Evolutionary conservation across 2,797 vertebrate genomes (phyloP).

Genomic region (Pseudochirops corinnae): DNA sequence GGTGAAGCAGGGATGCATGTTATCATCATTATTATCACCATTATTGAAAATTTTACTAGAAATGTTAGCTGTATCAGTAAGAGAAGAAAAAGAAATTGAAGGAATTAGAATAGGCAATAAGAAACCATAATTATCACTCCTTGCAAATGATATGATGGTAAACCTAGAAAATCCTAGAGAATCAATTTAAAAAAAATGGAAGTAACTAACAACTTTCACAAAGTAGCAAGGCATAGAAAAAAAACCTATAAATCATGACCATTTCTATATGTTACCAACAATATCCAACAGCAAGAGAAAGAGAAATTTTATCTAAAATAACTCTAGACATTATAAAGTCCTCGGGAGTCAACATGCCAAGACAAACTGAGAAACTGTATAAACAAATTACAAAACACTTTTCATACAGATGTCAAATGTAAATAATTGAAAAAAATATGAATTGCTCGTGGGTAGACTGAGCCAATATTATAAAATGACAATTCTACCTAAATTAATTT

Average conservation of each 20-base stretch:
- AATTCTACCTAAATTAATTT: background rate
- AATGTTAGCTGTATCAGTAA: background rate
- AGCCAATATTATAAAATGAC: background rate
- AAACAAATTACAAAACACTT: background rate
- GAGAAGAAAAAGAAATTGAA: background rate
- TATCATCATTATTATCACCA: background rate
- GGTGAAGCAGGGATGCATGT: background rate
- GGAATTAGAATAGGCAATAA: background rate
- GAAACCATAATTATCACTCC: background rate
- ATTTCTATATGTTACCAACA: background rate
- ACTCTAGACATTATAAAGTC: background rate
- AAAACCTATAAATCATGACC: background rate
- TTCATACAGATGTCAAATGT: background rate
- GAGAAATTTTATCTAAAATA: background rate
- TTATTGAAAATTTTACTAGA: background rate
- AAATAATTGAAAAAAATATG: background rate
- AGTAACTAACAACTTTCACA: background rate
- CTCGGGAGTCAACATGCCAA: background rate
- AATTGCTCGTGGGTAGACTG: background rate
- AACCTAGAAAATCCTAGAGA: background rate
- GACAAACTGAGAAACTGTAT: background rate
- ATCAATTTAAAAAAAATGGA: background rate
- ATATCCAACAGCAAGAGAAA: background rate
- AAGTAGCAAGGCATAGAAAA: background rate
- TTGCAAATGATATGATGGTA: background rate